A percentile compares a stretch with the other conserved stretches of the same genome.
Evolutionary conservation across 2,113 vertebrate genomes (phyloP).

Genomic region (Athene noctua): DNA sequence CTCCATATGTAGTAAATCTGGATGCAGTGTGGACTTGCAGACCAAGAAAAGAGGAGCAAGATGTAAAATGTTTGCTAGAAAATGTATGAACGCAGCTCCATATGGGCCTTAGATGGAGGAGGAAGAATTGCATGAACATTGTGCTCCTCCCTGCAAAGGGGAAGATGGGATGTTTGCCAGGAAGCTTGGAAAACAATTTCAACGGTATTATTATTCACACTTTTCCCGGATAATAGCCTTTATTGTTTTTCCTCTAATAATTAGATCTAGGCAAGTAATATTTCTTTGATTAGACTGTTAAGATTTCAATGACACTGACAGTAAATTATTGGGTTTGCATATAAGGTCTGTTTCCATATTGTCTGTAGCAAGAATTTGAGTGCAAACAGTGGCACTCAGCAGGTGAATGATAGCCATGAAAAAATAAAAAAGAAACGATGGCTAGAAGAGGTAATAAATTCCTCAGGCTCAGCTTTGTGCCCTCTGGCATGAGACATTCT

Average conservation of each 20-base stretch:
- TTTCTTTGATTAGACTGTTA: background rate
- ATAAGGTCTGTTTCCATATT: background rate
- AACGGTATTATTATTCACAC: background rate
- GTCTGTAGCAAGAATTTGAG: background rate
- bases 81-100: background rate
- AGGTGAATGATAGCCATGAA: background rate
- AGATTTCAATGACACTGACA: background rate
- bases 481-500: background rate
- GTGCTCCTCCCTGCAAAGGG: background rate
- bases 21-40: background rate
- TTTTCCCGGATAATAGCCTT: background rate
- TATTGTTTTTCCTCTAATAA: background rate
- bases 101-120: background rate
- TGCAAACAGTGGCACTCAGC: background rate
- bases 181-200: background rate
- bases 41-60: background rate
- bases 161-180: background rate
- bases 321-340: background rate
- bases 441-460: background rate
- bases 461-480: background rate
- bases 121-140: background rate
- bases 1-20: background rate
- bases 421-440: background rate
- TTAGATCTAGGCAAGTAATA: background rate
- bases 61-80: background rate